A percentile compares a stretch with the other conserved stretches of the same genome.
These are phyloP conservation scores for Meandrusa payeni DNA, from an alignment of 2,888 invertebrate species.

Conservation along the genomic window DNA sequence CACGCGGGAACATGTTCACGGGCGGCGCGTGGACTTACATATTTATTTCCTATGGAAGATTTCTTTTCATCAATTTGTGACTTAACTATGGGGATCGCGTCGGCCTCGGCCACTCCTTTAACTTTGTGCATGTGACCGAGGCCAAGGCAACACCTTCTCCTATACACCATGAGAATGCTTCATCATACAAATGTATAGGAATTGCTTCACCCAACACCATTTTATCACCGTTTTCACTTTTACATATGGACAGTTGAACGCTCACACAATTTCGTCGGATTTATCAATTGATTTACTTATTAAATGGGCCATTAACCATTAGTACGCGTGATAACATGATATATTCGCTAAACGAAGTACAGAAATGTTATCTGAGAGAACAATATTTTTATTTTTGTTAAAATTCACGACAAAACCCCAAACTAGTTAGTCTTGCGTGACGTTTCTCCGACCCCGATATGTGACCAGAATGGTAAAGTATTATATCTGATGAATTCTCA, in stretches of 20 bases:
- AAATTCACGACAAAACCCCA: background rate
- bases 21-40: conserved; percentile 64
- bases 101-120: conserved; percentile 50
- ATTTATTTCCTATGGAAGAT: conserved; percentile 77
- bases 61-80: conserved; percentile 65
- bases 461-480: too few relatives aligned
- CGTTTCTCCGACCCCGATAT: background rate
- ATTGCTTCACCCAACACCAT: conserved; percentile 47
- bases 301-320: conserved; percentile 68
- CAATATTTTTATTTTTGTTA: background rate
- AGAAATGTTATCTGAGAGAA: conserved; percentile 35
- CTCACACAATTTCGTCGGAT: conserved; percentile 55
- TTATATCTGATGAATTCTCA: too few relatives aligned
- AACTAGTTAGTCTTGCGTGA: background rate
- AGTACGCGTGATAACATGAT: conserved; percentile 66
- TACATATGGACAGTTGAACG: conserved; percentile 50
- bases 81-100: conserved; percentile 67
- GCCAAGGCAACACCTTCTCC: conserved; percentile 52
- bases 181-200: conserved; percentile 48
- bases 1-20: conserved; percentile 54
- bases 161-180: conserved; percentile 39
- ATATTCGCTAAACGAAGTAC: conserved; percentile 52
- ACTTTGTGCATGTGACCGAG: conserved; percentile 66
- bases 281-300: conserved; percentile 73
- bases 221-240: conserved; percentile 45